These are phyloP conservation scores for Pseudopipra pipra DNA, from an alignment of 2,113 vertebrate genomes.

Conservation along the genomic window DNA sequence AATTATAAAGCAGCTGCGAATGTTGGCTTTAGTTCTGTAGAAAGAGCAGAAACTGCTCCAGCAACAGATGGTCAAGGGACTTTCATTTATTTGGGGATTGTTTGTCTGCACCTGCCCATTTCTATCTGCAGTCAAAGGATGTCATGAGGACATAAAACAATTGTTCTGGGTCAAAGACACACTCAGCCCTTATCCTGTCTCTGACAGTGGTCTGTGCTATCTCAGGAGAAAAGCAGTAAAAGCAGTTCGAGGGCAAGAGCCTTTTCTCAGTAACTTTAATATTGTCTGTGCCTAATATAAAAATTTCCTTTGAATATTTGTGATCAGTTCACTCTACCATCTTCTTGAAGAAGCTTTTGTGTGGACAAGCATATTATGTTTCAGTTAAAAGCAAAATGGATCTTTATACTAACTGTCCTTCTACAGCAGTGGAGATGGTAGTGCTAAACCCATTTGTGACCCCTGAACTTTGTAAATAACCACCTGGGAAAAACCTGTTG, in stretches of 20 bases:
- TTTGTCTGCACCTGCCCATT: not conserved
- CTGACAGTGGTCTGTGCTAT: not conserved
- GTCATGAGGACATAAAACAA: not conserved
- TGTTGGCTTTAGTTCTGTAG: slow-evolving; percentile 2
- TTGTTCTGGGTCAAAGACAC: not conserved
- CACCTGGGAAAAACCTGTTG: not conserved
- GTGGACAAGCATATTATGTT: not conserved
- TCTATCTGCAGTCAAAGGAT: not conserved
- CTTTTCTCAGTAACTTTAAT: not conserved
- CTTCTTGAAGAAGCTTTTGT: not conserved
- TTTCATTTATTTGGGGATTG: not conserved
- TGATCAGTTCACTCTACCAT: not conserved
- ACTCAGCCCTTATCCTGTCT: not conserved
- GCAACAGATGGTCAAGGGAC: not conserved
- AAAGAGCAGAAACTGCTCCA: not conserved
- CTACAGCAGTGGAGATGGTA: not conserved
- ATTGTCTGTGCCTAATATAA: not conserved
- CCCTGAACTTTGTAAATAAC: not conserved
- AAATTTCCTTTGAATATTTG: not conserved
- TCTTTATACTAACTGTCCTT: not conserved
- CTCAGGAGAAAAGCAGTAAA: not conserved
- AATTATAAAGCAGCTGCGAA: slow-evolving; percentile 28
- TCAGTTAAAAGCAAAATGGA: not conserved
- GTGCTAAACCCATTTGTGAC: not conserved
- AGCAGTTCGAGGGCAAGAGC: not conserved